Evolutionary conservation across 2,113 vertebrate genomes (phyloP), one percentile per base, ranked within the genome.

Genomic region (Xyrauchen texanus): DNA sequence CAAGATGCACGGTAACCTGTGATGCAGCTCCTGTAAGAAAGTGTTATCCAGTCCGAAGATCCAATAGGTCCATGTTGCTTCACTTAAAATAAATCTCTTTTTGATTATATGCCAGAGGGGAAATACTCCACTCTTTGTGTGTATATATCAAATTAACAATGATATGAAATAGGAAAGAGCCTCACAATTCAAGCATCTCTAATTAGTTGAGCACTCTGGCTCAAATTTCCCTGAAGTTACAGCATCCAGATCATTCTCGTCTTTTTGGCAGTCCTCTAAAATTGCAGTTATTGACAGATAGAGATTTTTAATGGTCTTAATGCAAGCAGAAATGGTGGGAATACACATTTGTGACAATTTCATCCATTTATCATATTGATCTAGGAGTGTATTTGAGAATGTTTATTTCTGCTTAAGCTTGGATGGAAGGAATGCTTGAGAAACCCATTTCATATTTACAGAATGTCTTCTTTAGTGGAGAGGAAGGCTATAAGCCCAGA

Each of bases 401-500:
- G 90, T 92, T 92, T 91, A 89, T 91, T 91, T 90, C 76, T 81
- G 62, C 8, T 78, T 21, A 87, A 85, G 83, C 81, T 87, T 68
- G 77, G 53, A 86, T 83, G 81, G 84, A 88, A 85, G 83, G 85
- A 89, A 90, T 87, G 79, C 74, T 84, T 62, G 79, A 84, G 21
- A 89, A 87, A 90, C 68, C 47, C 64, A 47, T 61, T 81, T 63
- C 70, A 67, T 87, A 87, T 91, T 91, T 88, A 87, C 73, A 80
- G 77, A 82, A 82, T 78, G 87, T 83, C 77, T 76, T 47, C 61
- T 61, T 77, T 64, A 63, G 13, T 12, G 68, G 77, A 78, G 72
- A 64, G 55, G 86, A 62, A 83, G 81, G 74, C 70, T 79, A 67
- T 90, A 88, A 90, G 87, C 83, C 86, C 68, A 86, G 46, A 69